Base-by-base conservation (phyloP, 1,140 invertebrate species). In the Popillia japonica region DNA sequence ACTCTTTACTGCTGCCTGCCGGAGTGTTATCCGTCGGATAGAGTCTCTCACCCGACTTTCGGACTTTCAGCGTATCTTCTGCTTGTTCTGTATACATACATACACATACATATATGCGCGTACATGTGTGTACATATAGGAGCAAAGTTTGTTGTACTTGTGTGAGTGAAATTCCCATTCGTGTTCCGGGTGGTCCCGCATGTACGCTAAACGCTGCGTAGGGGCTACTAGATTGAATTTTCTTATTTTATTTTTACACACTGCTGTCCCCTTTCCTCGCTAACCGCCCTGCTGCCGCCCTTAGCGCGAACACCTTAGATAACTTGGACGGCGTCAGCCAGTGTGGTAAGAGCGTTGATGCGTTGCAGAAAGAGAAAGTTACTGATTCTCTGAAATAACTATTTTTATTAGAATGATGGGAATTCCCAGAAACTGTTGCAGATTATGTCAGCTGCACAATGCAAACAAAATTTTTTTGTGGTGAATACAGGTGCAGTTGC, bases 171-270 rank as follows among this genome's bases (percentile, higher is more conserved):
- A 75, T 77, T 48, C 73, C 68, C 74, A 82, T 80, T 55, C 61
- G 61, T 20, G 61, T 68, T 23, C 48, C 61, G 61, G 61, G 61
- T 68, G 61, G 61, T 82, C 82, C 82, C 81, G 82, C 79, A 79
- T 81, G 81, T 76, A 82, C 75, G 81, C 80, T 84, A 84, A 84
- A 84, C 80, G 83, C 80, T 84, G 79, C 83, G 81, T 80, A 84
- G 82, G 83, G 83, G 82, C 83, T 81, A 84, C 82, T 84, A 84
- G 82, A 84, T 84, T 84, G 83, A 84, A 84, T 84, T 84, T 84
- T 83, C 83, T 84, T 83, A 83, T 84, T 84, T 84, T 84, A 84
- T 84, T 84, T 84, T 84, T 83, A 68, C 61, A 68, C 61, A 68
- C 61, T 68, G 61, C 61, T 20, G 61, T 20, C 61, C 59, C 23